A percentile compares a stretch with the other conserved stretches of the same genome.
These are phyloP conservation scores for Pedicia rivosa DNA, from an alignment of 2,888 invertebrate genomes.

Conservation along the genomic window DNA sequence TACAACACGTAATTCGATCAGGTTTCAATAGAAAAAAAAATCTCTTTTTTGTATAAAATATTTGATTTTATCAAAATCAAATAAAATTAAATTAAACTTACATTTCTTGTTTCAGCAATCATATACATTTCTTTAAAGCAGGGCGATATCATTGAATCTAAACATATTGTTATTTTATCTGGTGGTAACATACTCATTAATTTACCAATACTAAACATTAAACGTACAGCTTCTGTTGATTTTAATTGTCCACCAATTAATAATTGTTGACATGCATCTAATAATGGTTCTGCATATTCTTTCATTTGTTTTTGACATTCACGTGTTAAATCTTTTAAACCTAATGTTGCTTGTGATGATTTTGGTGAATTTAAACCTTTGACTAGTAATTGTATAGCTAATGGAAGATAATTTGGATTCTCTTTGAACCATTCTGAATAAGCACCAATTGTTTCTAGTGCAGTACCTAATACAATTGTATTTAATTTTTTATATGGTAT, in stretches of 20 bases:
- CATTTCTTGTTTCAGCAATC: slow-evolving; percentile 33
- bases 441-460: slow-evolving; percentile 62
- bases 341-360: slow-evolving; percentile 68
- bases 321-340: slow-evolving; percentile 71
- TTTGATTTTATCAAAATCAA: too few relatives aligned
- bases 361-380: slow-evolving; percentile 50
- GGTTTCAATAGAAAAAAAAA: too few relatives aligned
- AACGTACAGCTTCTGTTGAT: slow-evolving; percentile 48
- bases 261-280: slow-evolving; percentile 49
- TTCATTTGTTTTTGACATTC: slow-evolving; percentile 63
- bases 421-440: slow-evolving; percentile 75
- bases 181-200: slow-evolving; percentile 49
- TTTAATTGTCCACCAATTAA: slow-evolving; percentile 40
- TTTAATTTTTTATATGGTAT: slow-evolving; percentile 45
- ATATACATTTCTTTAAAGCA: slow-evolving; percentile 43
- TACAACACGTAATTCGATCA: too few relatives aligned
- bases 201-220: slow-evolving; percentile 63
- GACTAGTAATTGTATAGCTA: slow-evolving; percentile 49
- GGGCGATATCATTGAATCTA: slow-evolving; percentile 52
- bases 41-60: too few relatives aligned
- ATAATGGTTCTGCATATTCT: slow-evolving; percentile 59
- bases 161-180: slow-evolving; percentile 45
- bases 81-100: too few relatives aligned
- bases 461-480: slow-evolving; percentile 48
- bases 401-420: slow-evolving; percentile 48